Evolutionary conservation across 2,797 vertebrate species (phyloP), one percentile per base, ranked within the genome.

Genomic region (Propithecus deckenii): DNA sequence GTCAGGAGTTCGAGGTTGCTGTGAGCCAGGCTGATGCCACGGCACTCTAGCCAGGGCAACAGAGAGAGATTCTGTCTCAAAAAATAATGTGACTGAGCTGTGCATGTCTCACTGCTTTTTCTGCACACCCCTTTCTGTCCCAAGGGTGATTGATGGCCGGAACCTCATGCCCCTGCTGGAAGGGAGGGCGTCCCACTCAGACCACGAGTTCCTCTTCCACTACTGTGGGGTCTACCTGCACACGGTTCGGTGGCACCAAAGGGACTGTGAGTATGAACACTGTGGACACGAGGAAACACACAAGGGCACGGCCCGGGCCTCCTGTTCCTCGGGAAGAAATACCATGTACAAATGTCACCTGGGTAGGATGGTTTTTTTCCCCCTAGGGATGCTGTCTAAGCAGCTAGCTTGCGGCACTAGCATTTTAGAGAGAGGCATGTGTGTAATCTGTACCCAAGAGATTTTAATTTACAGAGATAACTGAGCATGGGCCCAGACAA

Each of bases 151-250:
- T 0, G 96, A 96, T 0, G 91, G 87, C 75, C 83, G 18, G 32
- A 96, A 95, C 30, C 55, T 95, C 2, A 95, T 93, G 75, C 96
- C 96, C 0, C 63, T 96, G 46, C 30, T 96, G 76, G 91, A 95
- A 63, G 96, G 94, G 30, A 28, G 59, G 32, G 38, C 3, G 0
- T n/a, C 41, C 4, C 83, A 57, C 13, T 95, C 87, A 0, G 61
- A 48, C 5, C 96, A 91, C 0, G 94, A 95, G 7, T 96, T 96
- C 14, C 91, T 96, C 1, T 96, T 95, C 63, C 96, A 95, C 63
- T 96, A 93, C 90, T 96, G 96, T 0, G 94, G 96, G 1, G 30
- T 17, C 30, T 50, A 91, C 41, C n/a, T 96, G 83, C 96, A 95
- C 55, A 3, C 94, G 0, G 83, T 75, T 12, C 18, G 96, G 32